Percentiles rank a stretch among this genome's conserved stretches.
Evolutionary conservation across 2,113 vertebrate species (phyloP).

Genomic region (Eurypyga helias): DNA sequence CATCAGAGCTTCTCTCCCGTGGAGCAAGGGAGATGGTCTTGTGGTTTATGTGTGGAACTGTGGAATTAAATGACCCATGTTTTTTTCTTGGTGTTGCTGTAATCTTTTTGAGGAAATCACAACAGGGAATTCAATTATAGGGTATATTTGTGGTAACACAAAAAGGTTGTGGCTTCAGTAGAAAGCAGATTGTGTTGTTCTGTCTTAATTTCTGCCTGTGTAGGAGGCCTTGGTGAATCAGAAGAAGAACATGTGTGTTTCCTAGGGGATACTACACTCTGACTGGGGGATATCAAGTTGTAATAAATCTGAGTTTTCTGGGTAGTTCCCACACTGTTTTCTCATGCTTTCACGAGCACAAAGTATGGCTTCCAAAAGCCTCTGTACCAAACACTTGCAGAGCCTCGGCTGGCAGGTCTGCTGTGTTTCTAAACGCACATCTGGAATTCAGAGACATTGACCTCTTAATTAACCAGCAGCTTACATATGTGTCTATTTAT

Average conservation of each 20-base stretch:
- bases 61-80: background rate
- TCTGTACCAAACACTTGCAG: background rate
- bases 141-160: background rate
- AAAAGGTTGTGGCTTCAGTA: background rate
- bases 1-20: background rate
- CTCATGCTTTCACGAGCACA: background rate
- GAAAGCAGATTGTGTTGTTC: background rate
- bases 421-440: background rate
- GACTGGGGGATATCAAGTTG: background rate
- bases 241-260: background rate
- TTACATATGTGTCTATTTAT: background rate
- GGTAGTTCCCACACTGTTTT: slow-evolving; percentile 21
- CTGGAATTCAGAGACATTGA: background rate
- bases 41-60: background rate
- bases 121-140: background rate
- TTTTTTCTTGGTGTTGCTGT: background rate
- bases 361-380: background rate
- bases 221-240: background rate
- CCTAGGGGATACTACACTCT: background rate
- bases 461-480: background rate
- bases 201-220: background rate
- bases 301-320: slow-evolving; percentile 14
- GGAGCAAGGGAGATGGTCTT: background rate
- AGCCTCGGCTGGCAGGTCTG: background rate
- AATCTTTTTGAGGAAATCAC: background rate